Evolutionary conservation across 2,888 invertebrate genomes (phyloP), one percentile per base, ranked within the genome.

Genomic region (Meghimatium bilineatum): DNA sequence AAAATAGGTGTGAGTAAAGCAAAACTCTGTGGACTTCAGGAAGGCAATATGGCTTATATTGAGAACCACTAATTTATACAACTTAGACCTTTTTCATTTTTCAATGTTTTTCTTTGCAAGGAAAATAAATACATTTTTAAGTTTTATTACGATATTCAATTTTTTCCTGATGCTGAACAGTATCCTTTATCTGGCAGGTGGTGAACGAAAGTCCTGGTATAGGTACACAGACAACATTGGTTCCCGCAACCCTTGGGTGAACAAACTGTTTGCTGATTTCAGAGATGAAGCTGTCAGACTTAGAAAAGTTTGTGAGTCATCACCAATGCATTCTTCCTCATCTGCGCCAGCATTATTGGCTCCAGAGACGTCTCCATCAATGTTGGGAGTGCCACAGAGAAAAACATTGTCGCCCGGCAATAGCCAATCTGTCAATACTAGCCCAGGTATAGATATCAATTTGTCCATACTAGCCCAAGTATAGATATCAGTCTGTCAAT

Each of bases 191-290:
- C 32, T 32, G 3, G 63, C 89, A 92, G 96, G 96, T 90, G 96
- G 96, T 56, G 97, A 97, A 93, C 95, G 98, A 85, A 95, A 96
- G 88, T 97, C 97, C 93, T 99, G 99, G 99, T 95, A 97, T 66
- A 96, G 96, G 86, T 96, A 96, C 91, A 95, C 95, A 91, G 97
- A 98, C 93, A 92, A 92, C 89, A 88, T 92, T 88, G 1, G 97
- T 96, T 90, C 96, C 95, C 87, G 92, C 12, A 92, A 92, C 44
- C 95, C 97, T 87, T 98, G 98, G 98, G 95, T 98, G 56, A 96
- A 96, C 84, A 96, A 97, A 92, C 96, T 98, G 0, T 95, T 98
- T 79, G 95, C 95, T 85, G 94, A 96, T 52, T 98, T 98, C 94
- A 96, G 96, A 88, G 95, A 97, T 87, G 96, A 97, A 92, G 94